Evolutionary conservation across 2,797 vertebrate species (phyloP), one percentile per base, ranked within the genome.

Genomic region (Sebastes matsubarae): DNA sequence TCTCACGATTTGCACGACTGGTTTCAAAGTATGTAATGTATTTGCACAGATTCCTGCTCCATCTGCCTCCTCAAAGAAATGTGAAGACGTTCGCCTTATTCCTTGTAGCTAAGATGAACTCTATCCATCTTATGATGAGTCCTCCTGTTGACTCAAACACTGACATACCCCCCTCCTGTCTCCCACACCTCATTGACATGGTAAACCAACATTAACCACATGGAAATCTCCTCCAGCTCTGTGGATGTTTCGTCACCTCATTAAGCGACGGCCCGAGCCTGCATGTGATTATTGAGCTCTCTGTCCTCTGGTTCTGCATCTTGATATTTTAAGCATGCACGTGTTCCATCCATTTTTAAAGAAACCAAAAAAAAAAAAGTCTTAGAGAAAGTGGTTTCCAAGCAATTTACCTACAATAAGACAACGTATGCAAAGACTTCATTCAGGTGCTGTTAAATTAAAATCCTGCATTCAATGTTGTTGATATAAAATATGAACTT

Each of bases 281-380:
- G 76, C 60, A 80, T 81, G 16, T 58, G 13, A 69, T 84, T 73
- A 83, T 29, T 52, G 57, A 70, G 34, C 29, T 29, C 13, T 25
- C 25, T 68, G 50, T 73, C 70, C 64, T 68, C 58, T 6, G 83
- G 60, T 72, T 70, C n/a, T 72, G 27, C 50, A 30, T 72, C 14
- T 36, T 42, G 65, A 66, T 76, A 61, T 72, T 77, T 50, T 75
- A 60, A 66, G 38, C 29, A 68, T 2, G 30, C 58, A 72, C 54
- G 8, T 82, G 42, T 68, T 83, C 8, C 13, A 75, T 84, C 8
- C 34, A 73, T 79, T 64, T 88, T 86, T 72, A 72, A 84, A 65
- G 12, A 66, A 54, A 57, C 14, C n/a, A 66, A 66, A 79, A 74
- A n/a, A n/a, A 70, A 34, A 52, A 42, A 55, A 11, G 36, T 25